Evolutionary conservation across 2,113 vertebrate species (phyloP).

Genomic region (Alouatta palliata): DNA sequence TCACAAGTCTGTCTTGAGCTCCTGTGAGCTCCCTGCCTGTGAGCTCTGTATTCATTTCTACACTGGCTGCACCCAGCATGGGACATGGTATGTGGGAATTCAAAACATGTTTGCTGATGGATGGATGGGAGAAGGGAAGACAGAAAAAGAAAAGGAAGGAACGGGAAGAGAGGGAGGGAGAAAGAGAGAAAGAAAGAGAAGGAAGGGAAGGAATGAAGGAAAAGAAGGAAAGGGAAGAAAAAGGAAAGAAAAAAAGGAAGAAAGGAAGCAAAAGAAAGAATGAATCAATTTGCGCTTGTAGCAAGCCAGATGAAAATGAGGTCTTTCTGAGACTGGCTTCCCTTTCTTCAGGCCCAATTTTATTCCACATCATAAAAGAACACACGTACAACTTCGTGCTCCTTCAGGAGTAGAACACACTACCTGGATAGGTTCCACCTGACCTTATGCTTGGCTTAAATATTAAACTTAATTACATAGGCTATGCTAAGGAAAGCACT

Average conservation of each 20-base stretch:
- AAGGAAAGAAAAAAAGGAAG: no score
- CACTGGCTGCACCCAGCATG: background rate
- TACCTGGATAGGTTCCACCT: slow-evolving; percentile 39
- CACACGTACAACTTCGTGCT: background rate
- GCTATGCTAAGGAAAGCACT: slow-evolving; percentile 51
- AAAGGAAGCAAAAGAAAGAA: background rate
- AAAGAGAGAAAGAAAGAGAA: no score
- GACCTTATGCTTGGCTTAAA: slow-evolving; percentile 64
- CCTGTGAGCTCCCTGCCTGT: background rate
- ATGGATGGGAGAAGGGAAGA: background rate
- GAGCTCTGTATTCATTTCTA: background rate
- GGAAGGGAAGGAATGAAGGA: no score
- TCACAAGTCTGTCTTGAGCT: background rate
- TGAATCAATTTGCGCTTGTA: background rate
- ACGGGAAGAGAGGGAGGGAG: no score
- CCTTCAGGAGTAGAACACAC: slow-evolving; percentile 34
- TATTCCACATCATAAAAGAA: background rate
- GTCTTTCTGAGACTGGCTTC: background rate
- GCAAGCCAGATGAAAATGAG: background rate
- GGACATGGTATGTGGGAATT: background rate
- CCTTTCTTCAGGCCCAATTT: background rate
- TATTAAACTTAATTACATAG: slow-evolving; percentile 67
- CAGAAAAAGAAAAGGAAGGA: no score
- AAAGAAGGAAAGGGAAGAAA: no score
- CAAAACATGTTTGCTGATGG: background rate